Evolutionary conservation across 2,797 vertebrate species (phyloP).

Genomic region (Austrolebias charrua): DNA sequence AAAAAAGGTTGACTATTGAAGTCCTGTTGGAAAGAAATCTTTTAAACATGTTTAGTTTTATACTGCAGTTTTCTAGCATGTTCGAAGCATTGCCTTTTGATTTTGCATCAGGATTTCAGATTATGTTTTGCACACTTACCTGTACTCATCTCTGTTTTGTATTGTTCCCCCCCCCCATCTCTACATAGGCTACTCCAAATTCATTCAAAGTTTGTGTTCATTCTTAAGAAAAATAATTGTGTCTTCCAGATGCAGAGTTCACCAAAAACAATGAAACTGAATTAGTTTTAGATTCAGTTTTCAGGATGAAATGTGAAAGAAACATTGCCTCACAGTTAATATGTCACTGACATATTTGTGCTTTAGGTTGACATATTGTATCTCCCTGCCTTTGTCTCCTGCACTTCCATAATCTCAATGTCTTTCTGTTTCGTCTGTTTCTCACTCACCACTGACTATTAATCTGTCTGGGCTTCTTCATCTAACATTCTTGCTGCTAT

Average conservation of each 20-base stretch:
- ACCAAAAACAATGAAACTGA: constrained; percentile 4
- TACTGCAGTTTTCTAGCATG: constrained; percentile 15
- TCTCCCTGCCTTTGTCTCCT: constrained; percentile 16
- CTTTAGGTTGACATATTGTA: constrained; percentile 21
- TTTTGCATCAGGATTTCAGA: constrained; percentile 4
- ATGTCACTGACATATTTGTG: constrained; percentile 35
- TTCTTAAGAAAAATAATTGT: constrained; percentile 2
- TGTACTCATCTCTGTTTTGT: neutral
- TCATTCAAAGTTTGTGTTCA: constrained; percentile 1
- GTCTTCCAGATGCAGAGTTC: constrained; percentile 1
- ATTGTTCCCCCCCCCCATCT: neutral
- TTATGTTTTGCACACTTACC: neutral
- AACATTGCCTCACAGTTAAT: constrained; percentile 22
- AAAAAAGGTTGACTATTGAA: neutral
- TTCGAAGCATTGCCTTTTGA: neutral
- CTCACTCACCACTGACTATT: constrained; percentile 6
- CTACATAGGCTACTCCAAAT: neutral
- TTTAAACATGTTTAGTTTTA: too few species aligned
- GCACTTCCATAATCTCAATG: constrained; percentile 15
- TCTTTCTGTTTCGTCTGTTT: constrained; percentile 5
- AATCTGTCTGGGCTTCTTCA: constrained; percentile 2
- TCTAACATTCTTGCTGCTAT: constrained; percentile 10
- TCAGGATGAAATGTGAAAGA: constrained; percentile 17
- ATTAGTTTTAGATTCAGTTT: constrained; percentile 15
- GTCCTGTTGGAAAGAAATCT: too few species aligned